A percentile compares a stretch with the other conserved stretches of the same genome.
Evolutionary conservation across 2,113 vertebrate genomes (phyloP).

Genomic region (Pao palembangensis): DNA sequence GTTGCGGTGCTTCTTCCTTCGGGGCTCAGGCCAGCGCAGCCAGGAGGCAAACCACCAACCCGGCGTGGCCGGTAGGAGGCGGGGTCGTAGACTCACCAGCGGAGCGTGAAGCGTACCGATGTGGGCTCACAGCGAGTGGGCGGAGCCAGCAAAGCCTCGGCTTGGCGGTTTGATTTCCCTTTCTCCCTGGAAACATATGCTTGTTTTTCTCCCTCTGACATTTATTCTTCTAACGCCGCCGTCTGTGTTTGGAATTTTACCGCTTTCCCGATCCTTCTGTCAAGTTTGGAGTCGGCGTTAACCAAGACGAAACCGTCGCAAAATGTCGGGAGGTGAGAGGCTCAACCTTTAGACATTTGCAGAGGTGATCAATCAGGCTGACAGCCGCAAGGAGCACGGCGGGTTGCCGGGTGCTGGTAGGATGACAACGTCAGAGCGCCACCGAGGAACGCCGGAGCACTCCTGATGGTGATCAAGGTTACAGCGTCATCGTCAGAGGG

Average conservation of each 20-base stretch:
- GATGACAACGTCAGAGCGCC: background rate
- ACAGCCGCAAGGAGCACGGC: slow-evolving; percentile 23
- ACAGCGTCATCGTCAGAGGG: slow-evolving; percentile 27
- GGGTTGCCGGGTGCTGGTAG: slow-evolving; percentile 31
- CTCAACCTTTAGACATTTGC: slow-evolving; percentile 69
- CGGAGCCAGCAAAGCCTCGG: no score
- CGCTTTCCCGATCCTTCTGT: slow-evolving; percentile 41
- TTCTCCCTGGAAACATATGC: no score
- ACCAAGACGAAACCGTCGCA: slow-evolving; percentile 40
- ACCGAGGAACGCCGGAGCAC: slow-evolving; percentile 9
- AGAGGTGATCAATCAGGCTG: slow-evolving; percentile 63
- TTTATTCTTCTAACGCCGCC: slow-evolving; percentile 49
- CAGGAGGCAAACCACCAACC: slow-evolving; percentile 14
- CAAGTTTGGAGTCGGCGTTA: slow-evolving; percentile 47
- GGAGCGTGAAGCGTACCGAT: no score
- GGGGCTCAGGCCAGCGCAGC: no score
- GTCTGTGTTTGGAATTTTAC: slow-evolving; percentile 33
- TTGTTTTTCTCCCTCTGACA: slow-evolving; percentile 38
- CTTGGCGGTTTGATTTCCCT: no score
- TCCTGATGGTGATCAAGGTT: slow-evolving; percentile 39
- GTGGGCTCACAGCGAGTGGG: slow-evolving; percentile 16
- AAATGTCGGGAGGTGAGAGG: slow-evolving; percentile 63
- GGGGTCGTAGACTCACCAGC: no score
- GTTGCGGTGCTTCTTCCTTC: no score
- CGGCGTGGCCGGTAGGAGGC: background rate